Base-by-base conservation (phyloP, 2,113 vertebrate genomes). In the Lepus americanus region DNA sequence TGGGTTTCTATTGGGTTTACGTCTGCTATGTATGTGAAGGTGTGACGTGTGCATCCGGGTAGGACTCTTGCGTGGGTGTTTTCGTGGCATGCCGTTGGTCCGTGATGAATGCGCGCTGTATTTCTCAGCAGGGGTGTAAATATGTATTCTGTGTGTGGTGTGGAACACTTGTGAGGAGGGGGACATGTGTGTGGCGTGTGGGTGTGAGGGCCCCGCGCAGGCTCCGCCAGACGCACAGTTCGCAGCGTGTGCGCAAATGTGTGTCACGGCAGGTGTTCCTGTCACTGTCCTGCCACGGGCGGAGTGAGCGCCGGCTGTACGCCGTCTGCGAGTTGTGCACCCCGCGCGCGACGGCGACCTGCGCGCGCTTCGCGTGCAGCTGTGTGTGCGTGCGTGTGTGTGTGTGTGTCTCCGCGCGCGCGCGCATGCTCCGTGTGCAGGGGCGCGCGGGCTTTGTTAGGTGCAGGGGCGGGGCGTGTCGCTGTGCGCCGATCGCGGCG, bases 341-440 rank as follows among this genome's bases (percentile, higher is more conserved):
- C 5, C 0, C 10, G 5, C 1, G 63, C 11, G 3, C 9, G 6
- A 1, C 11, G 25, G 59, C 87, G 4, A 44, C 6, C 2, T 1
- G 23, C 1, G 33, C 16, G 51, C 9, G 3, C 0, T 69, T 20
- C 12, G 23, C 0, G 2, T 1, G 53, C 20, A 29, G 44, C 44
- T 5, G 39, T 39, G 39, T 12, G 13, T 0, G n/a, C 36, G 0
- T 23, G 3, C 10, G 19, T 4, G 44, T 44, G 44, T 44, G 44
- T 44, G 44, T 44, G 44, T 44, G 44, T 44, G 44, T 6, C 6
- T 6, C 5, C 44, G 44, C 44, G 44, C 44, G 44, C 44, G 44
- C 44, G 44, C 44, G 44, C 31, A 88, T 36, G 92, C 77, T 66
- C 89, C 13, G 7, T 17, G 39, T 3, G 55, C 23, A 14, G 19